Percentiles rank a stretch among this genome's conserved stretches.
Evolutionary conservation across 2,888 invertebrate genomes (phyloP).

Genomic region (Tiliacea citrago): DNA sequence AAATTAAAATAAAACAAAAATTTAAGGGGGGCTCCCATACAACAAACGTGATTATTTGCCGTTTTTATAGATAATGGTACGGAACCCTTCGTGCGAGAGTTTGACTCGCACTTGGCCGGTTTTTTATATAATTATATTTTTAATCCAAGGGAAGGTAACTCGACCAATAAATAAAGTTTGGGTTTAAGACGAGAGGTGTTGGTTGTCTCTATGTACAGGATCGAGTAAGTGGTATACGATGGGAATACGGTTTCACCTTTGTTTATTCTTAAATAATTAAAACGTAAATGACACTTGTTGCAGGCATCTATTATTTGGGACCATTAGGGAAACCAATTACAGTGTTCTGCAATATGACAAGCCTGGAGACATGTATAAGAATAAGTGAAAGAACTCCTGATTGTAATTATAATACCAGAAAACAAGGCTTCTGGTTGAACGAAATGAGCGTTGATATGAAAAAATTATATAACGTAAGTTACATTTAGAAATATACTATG

Average conservation of each 20-base stretch:
- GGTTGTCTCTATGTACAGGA: not conserved
- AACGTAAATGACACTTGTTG: slow-evolving; percentile 1
- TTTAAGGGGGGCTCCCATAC: no score
- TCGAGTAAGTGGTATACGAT: not conserved
- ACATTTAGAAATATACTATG: not conserved
- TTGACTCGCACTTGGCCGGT: no score
- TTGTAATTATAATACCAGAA: not conserved
- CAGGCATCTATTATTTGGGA: slow-evolving; percentile 27
- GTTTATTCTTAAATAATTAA: no score
- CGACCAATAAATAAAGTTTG: not conserved
- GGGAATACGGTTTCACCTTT: not conserved
- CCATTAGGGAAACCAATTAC: not conserved
- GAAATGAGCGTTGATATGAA: slow-evolving; percentile 14
- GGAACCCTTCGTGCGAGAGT: no score
- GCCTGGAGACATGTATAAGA: slow-evolving; percentile 21
- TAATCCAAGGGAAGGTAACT: not conserved
- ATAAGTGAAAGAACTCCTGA: not conserved
- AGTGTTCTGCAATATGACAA: slow-evolving; percentile 44
- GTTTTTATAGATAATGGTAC: no score
- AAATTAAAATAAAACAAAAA: no score
- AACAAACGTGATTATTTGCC: no score
- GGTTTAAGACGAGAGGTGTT: not conserved
- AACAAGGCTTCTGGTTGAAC: slow-evolving; percentile 30
- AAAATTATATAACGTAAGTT: slow-evolving; percentile 29
- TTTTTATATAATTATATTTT: not conserved